Percentiles rank a stretch among this genome's conserved stretches.
These are phyloP conservation scores for Takifugu bimaculatus DNA, from an alignment of 2,113 vertebrate genomes.

Conservation along the genomic window DNA sequence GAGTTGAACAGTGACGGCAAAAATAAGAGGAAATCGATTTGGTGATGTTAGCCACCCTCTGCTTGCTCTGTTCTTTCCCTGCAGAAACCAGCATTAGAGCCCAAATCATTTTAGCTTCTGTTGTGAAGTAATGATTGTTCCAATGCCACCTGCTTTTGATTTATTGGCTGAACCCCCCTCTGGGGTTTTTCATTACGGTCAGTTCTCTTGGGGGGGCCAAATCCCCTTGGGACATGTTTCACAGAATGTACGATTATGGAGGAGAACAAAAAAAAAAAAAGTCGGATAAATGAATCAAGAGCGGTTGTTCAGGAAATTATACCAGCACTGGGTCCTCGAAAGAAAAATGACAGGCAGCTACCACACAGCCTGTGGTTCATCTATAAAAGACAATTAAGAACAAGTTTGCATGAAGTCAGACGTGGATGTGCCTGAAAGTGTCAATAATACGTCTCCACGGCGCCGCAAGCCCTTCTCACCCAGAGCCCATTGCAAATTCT, in stretches of 20 bases:
- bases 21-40: constrained; percentile 56
- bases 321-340: constrained; percentile 42
- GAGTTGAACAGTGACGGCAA: constrained; percentile 15
- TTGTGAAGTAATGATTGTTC: constrained; percentile 71
- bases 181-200: constrained; percentile 68
- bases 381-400: constrained; percentile 25
- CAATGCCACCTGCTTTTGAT: constrained; percentile 67
- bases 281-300: constrained; percentile 65
- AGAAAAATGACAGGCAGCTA: constrained; percentile 30
- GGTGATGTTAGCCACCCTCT: constrained; percentile 58
- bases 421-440: constrained; percentile 7
- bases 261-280: constrained; percentile 45
- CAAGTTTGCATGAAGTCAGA: constrained; percentile 19
- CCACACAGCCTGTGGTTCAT: no score
- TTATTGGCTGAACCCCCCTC: constrained; percentile 57
- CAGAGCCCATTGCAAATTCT: constrained; percentile 13
- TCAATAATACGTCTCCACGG: neutral
- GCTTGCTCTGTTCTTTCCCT: constrained; percentile 54
- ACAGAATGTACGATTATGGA: constrained; percentile 68
- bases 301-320: constrained; percentile 59
- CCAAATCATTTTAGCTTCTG: constrained; percentile 58
- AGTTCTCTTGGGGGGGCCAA: constrained; percentile 57
- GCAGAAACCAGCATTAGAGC: constrained; percentile 55
- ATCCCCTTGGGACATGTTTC: constrained; percentile 55
- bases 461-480: constrained; percentile 4